Base-by-base conservation (phyloP, 2,797 vertebrate species). In the Brachymystax lenok region DNA sequence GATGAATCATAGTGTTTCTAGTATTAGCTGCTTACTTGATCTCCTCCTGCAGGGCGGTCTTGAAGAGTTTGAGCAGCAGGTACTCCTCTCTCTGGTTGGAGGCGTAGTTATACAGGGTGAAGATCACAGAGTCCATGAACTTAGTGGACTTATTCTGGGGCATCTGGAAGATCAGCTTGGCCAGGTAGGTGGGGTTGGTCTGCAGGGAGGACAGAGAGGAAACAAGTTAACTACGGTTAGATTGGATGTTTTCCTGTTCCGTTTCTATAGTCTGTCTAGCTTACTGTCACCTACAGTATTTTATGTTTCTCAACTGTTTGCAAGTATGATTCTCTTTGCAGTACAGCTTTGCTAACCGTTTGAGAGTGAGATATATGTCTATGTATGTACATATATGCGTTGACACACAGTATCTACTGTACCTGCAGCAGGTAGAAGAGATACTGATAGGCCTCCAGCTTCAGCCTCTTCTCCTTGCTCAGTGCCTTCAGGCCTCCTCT, bases 81-180 rank as follows among this genome's bases (percentile, higher is more conserved):
- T 99, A 99, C 80, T 99, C 98, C 83, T 99, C 97, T 0, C 98
- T 94, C 91, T 98, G 98, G 91, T 99, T 99, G 74, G 98, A 99
- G 3, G 97, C 98, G 0, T 99, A 99, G 92, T 99, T 99, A 80
- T 99, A 99, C 13, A 99, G 91, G 0, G 98, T 99, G 92, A 99
- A 99, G 92, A 99, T 99, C 1, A 99, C 98, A 12, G 97, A 97
- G 89, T 99, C 98, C 98, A 99, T 99, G 90, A 99, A 99, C 87
- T 99, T 99, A 19, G 98, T 99, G 80, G 98, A 99, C 87, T 96
- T 98, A 87, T 99, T 99, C 90, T 99, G 98, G 4, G 98, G 98
- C 98, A 99, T 99, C 93, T 99, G 98, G 91, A 99, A 99, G 88
- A 99, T 99, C 86, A 99, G 93, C 95, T 99, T 99, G 81, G 98